Base-by-base conservation (phyloP, 2,888 invertebrate species). In the Tiliacea citrago region DNA sequence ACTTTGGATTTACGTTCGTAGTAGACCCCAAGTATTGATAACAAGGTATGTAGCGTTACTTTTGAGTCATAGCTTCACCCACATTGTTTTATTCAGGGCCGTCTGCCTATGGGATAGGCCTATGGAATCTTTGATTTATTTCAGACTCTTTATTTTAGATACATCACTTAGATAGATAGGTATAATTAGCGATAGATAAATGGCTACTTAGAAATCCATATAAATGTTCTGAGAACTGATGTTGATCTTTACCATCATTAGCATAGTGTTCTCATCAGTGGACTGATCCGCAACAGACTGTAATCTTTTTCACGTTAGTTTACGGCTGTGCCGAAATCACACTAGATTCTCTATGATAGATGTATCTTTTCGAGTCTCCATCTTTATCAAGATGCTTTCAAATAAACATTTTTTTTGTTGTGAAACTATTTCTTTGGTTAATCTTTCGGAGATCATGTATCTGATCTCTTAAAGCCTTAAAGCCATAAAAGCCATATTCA, bases 11-110 rank as follows among this genome's bases (percentile, higher is more conserved):
- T n/a, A n/a, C n/a, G n/a, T n/a, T n/a, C n/a, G n/a, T n/a, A n/a
- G n/a, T n/a, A n/a, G n/a, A n/a, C n/a, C n/a, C n/a, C n/a, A n/a
- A 21, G 49, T 58, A 42, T 51, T 55, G 77, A 82, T 78, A 78
- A 61, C 60, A 61, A 66, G 7, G 7, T 5, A 55, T 55, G 53
- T 45, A n/a, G 8, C 2, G 35, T 55, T 65, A n/a, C 57, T 53
- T 78, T 83, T 79, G 79, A 79, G 21, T 79, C 79, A 83, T 79
- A 39, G 71, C 12, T 83, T 67, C 79, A 78, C 79, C 79, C 83
- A 79, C 35, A 69, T 65, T 69, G 78, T 57, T 35, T 0, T 61
- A 35, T 62, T 78, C 79, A 79, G 13, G 79, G 79, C 0, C 66
- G 1, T 45, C n/a, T 16, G 35, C 21, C 9, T 9, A 55, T 66